These are phyloP conservation scores for Triops longicaudatus DNA, from an alignment of 1,140 invertebrate genomes.

Conservation along the genomic window DNA sequence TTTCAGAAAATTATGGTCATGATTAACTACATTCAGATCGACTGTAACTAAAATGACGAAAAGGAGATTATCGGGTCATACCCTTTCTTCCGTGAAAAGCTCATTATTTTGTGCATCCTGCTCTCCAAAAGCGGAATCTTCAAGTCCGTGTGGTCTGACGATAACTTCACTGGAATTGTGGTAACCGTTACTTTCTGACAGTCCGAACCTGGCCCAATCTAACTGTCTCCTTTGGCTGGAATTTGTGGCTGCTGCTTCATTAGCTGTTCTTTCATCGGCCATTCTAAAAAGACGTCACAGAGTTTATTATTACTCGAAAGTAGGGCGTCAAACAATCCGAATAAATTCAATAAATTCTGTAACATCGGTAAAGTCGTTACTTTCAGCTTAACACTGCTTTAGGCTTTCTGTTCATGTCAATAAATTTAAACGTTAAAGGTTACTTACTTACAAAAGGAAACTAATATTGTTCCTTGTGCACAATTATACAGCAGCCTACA, in stretches of 20 bases:
- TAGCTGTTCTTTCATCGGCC: neutral
- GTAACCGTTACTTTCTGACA: slow-evolving; percentile 31
- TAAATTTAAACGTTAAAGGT: too few relatives aligned
- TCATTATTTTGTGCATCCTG: slow-evolving; percentile 76
- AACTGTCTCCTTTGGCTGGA: slow-evolving; percentile 16
- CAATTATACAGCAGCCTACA: neutral
- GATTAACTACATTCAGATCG: too few relatives aligned
- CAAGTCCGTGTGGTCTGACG: slow-evolving; percentile 22
- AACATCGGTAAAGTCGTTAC: too few relatives aligned
- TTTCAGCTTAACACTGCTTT: too few relatives aligned
- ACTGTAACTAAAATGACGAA: too few relatives aligned
- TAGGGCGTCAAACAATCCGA: neutral
- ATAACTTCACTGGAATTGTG: slow-evolving; percentile 19
- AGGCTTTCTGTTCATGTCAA: too few relatives aligned
- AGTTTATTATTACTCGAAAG: neutral
- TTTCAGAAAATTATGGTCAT: too few relatives aligned
- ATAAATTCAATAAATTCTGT: neutral
- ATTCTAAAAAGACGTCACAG: neutral
- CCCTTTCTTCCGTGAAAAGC: slow-evolving; percentile 79
- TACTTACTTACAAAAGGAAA: too few relatives aligned
- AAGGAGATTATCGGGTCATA: slow-evolving; percentile 34
- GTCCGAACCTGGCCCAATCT: slow-evolving; percentile 50
- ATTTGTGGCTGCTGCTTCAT: neutral
- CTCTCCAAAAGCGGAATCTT: slow-evolving; percentile 39
- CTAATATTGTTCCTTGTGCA: too few relatives aligned